Evolutionary conservation across 2,113 vertebrate species (phyloP), one percentile per base, ranked within the genome.

Genomic region (Cinclus mexicanus): DNA sequence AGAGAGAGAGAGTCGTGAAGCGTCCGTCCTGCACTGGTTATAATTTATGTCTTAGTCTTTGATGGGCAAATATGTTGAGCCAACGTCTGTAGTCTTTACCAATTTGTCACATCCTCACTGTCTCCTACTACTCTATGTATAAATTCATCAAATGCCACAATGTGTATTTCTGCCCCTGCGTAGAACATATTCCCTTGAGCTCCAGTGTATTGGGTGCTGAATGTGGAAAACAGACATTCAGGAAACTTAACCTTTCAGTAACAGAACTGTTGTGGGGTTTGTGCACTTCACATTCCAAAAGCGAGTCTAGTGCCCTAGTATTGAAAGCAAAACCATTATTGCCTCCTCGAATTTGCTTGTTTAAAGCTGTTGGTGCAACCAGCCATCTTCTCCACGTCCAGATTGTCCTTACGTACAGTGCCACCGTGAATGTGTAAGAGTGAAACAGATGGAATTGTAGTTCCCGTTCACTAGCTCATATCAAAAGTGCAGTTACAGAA

Each of bases 381-480:
- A 10, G 19, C 9, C 28, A 0, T 14, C 31, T 57, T 35, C 14
- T 60, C 16, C 55, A 72, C 31, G 39, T 28, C 28, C 69, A n/a
- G 20, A 1, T 17, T 31, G 33, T 50, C 56, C n/a, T 46, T 18
- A 21, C 1, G 0, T 7, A 12, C 26, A 28, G 46, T 7, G 33
- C 8, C 16, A 39, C 24, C 0, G 0, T 6, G 23, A 17, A 7
- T 12, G 39, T n/a, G 19, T 12, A 22, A 17, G 37, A 39, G 20
- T 14, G n/a, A 69, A 4, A 41, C 22, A n/a, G 31, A 25, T 42
- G 44, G n/a, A 57, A 59, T 21, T 46, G 11, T 18, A 35, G 17
- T 47, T 94, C 14, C 33, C 39, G 55, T 67, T 29, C 44, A 39
- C 14, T 18, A n/a, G 19, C 14, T 1, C 4, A 1, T n/a, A 18